Evolutionary conservation across 23 tunicate species (phyloP).

Genomic region (Styela clava): DNA sequence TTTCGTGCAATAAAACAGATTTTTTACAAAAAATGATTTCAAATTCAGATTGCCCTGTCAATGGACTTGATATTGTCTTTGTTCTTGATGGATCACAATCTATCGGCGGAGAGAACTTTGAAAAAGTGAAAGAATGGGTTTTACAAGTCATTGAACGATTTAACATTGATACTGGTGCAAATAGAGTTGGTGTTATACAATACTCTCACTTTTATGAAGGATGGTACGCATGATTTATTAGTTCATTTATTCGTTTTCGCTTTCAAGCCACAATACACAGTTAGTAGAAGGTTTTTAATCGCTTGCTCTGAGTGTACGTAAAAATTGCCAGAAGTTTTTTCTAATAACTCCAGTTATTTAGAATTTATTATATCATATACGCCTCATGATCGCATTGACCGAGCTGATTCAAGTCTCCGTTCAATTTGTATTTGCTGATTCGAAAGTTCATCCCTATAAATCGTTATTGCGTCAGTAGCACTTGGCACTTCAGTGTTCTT

Average conservation of each 20-base stretch:
- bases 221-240: background rate
- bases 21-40: no score
- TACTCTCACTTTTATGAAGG: constrained; percentile 6
- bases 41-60: constrained; percentile 17
- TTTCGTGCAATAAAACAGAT: no score
- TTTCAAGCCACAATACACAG: background rate
- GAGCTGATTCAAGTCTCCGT: no score
- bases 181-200: constrained; percentile 16
- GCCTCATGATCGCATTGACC: no score
- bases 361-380: no score
- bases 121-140: constrained; percentile 8
- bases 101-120: constrained; percentile 9
- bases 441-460: no score
- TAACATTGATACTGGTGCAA: constrained; percentile 5
- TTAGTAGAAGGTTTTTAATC: background rate
- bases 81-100: constrained; percentile 28
- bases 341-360: background rate
- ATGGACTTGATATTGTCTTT: constrained; percentile 14
- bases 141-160: background rate
- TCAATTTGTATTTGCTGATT: no score
- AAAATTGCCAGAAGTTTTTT: background rate
- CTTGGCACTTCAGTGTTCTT: no score
- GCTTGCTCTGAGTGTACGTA: background rate
- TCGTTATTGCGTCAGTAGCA: no score
- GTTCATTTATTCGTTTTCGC: background rate